phyloP scores from a whole-genome alignment of 2,113 vertebrate genomes.

The Lycaon pictus region DNA sequence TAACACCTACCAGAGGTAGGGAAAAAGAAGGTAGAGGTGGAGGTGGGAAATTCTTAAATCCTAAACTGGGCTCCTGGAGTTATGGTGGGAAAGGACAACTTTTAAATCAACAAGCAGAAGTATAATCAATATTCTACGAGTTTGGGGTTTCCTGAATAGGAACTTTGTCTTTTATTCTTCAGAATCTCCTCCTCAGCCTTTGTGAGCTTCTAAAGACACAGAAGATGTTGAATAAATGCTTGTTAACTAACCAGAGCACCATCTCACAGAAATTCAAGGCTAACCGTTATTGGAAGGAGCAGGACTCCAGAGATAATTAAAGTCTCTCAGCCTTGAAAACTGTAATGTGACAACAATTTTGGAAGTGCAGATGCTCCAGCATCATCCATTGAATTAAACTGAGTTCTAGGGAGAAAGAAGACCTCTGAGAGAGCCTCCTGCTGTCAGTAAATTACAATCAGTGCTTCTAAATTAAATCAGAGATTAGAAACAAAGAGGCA shows the following conservation, averaged over 20 bases:
- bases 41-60: not conserved
- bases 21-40: not conserved
- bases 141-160: not conserved
- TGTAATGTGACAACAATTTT: constrained; percentile 44
- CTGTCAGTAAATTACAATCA: not conserved
- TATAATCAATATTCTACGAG: not conserved
- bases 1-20: not conserved
- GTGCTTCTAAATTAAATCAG: constrained; percentile 65
- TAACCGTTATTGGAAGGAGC: constrained; percentile 77
- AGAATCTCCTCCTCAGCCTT: not conserved
- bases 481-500: constrained; percentile 39
- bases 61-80: not conserved
- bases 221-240: constrained; percentile 4
- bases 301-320: constrained; percentile 73
- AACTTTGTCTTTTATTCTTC: not conserved
- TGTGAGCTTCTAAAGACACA: not conserved
- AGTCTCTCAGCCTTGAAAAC: constrained; percentile 79
- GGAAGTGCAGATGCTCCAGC: constrained; percentile 54
- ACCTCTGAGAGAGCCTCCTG: constrained; percentile 56
- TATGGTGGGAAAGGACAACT: not conserved
- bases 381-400: constrained; percentile 71
- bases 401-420: constrained; percentile 67
- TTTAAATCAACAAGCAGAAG: not conserved
- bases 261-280: constrained; percentile 72
- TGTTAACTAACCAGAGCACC: not conserved